A percentile compares a stretch with the other conserved stretches of the same genome.
These are phyloP conservation scores for Toxotes lorentzi DNA, from an alignment of 2,797 vertebrate species.

Conservation along the genomic window DNA sequence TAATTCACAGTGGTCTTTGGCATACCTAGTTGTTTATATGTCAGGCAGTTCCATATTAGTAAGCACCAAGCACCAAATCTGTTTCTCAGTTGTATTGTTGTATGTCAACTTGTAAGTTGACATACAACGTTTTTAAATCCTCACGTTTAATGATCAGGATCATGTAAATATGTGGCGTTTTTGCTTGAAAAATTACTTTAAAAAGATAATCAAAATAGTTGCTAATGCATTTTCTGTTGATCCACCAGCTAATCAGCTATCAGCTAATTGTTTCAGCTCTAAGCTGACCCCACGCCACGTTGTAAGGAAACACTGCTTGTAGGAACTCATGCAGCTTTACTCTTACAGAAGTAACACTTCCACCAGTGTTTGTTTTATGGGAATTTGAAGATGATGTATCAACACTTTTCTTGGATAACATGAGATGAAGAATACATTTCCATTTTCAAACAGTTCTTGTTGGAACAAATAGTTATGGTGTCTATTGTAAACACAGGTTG, in stretches of 20 bases:
- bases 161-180: background rate
- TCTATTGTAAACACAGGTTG: background rate
- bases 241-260: too few species aligned
- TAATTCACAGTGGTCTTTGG: background rate
- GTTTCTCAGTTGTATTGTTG: too few species aligned
- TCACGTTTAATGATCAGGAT: background rate
- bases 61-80: too few species aligned
- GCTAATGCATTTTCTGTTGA: background rate
- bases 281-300: background rate
- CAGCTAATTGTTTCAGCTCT: too few species aligned
- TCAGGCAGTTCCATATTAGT: too few species aligned
- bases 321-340: background rate
- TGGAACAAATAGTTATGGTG: too few species aligned
- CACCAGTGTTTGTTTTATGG: too few species aligned
- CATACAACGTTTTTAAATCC: background rate
- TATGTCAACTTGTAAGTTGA: too few species aligned
- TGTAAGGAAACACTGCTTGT: background rate
- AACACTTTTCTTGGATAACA: too few species aligned
- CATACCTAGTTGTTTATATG: background rate
- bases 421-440: too few species aligned
- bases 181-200: background rate
- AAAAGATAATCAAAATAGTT: background rate
- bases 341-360: background rate
- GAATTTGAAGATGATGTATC: too few species aligned
- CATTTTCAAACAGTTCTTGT: too few species aligned